Conservation (phyloP, 2,888 invertebrate species). For the Chironomus riparius region DNA sequence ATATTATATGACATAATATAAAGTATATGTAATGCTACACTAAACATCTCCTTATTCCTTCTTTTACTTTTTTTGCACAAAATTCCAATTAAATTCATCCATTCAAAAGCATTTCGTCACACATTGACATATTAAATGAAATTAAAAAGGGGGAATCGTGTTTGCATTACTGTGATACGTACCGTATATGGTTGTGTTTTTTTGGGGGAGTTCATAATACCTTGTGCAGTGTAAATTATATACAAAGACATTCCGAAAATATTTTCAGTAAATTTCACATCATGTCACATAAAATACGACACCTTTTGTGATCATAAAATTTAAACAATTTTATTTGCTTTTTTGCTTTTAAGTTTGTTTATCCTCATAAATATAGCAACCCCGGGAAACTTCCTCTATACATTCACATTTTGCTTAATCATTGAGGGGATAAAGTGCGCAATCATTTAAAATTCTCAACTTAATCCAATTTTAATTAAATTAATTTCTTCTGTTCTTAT, state of each 20-base stretch:
- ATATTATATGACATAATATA: background rate
- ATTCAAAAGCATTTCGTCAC: constrained; percentile 21
- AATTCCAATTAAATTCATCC: constrained; percentile 23
- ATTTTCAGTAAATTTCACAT: constrained; percentile 13
- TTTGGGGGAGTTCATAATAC: background rate
- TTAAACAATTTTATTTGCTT: constrained; percentile 20
- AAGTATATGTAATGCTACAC: background rate
- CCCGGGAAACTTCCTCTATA: too few species aligned
- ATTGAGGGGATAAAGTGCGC: too few species aligned
- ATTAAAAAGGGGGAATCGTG: background rate
- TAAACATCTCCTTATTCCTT: background rate
- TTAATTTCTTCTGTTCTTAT: background rate
- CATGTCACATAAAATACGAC: constrained; percentile 9
- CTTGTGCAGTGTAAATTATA: background rate
- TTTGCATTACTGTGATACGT: background rate
- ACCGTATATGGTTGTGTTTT: background rate
- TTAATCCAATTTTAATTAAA: background rate
- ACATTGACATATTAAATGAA: constrained; percentile 18
- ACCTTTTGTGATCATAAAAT: constrained; percentile 17
- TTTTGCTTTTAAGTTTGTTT: background rate
- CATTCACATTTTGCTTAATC: too few species aligned
- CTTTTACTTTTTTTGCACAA: background rate
- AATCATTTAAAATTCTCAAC: background rate
- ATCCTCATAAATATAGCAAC: too few species aligned
- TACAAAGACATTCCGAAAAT: constrained; percentile 1